Base-by-base conservation (phyloP, 64 coral and sea anemone species). In the Anthopleura sola region DNA sequence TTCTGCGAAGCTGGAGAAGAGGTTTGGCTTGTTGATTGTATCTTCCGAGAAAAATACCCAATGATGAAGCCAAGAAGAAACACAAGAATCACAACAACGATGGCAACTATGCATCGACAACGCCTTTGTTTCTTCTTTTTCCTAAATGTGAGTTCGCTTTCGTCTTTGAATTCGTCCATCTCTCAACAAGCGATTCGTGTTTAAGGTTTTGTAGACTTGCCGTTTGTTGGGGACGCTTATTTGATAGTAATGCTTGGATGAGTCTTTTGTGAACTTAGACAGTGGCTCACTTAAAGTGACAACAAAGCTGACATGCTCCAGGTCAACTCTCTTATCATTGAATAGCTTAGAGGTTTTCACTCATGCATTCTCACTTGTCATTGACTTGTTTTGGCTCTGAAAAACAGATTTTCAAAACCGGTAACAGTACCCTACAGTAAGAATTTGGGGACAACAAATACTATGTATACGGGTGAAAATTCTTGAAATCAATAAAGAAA, bases 21-120 rank as follows among this genome's bases (percentile, higher is more conserved):
- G 3, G 37, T 21, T 12, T 38, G 19, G 21, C 11, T 79, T 48
- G 37, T 23, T 79, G 39, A n/a, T 14, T 37, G 18, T 48, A 18
- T 79, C 76, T 79, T 79, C 3, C 76, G 76, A 79, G 76, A 79
- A 79, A 79, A 79, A 48, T 79, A 79, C 17, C 76, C 76, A 26
- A 79, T 79, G 24, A 79, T 37, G 39, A 79, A 79, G 36, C 76
- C 76, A 46, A 48, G 38, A 20, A 79, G 38, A 48, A 79, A 79
- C 19, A 79, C 76, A 18, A 79, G 31, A 0, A 79, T 23, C 5
- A 79, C 76, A 21, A 47, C 37, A 46, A 79, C 76, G 76, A 79
- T 48, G 17, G 38, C 37, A 23, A 79, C 21, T 47, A 79, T n/a
- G 20, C 36, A 44, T 38, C 36, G 39, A 10, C 76, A 79, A 23